Base-by-base conservation (phyloP, 1,140 invertebrate genomes). In the Drosophila busckii region DNA sequence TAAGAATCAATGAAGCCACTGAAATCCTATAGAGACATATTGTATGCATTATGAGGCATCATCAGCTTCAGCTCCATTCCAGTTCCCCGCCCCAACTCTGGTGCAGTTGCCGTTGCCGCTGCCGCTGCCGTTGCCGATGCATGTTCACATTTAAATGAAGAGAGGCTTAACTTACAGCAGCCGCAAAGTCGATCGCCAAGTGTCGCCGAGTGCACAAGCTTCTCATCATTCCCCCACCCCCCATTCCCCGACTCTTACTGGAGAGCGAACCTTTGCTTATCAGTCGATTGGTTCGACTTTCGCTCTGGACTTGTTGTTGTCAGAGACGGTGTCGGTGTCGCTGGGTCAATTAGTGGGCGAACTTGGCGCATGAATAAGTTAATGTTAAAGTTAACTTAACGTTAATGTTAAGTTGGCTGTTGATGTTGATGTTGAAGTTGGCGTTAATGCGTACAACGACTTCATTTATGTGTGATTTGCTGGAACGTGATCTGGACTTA, bases 1-100 rank as follows among this genome's bases (percentile, higher is more conserved):
- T 86, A 86, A 86, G 84, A 86, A 86, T 86, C 84, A 86, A 84
- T 85, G 84, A 85, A 86, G 84, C 84, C 84, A 86, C 84, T 86
- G 84, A 86, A 86, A 86, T 86, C 84, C 84, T 86, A 86, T 86
- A 86, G 84, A 86, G 84, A 86, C 84, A 86, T 86, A 86, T 86
- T 86, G 84, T 86, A 76, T 84, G 76, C 76, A 85, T 85, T 85
- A 85, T 83, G 71, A 68, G 65, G 70, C 64, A 65, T 59, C 64
- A 63, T 55, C 44, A 58, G 16, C 63, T 15, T 23, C 45, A 25
- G 35, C 23, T n/a, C 4, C 20, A 2, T 10, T 15, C 13, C 5
- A 4, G 2, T 12, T 3, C 37, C 15, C 16, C 22, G 7, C 2
- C 6, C 22, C 16, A 8, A 6, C 6, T 3, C 9, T n/a, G n/a